Evolutionary conservation across 1,140 invertebrate species (phyloP).

Genomic region (Lithobius niger): DNA sequence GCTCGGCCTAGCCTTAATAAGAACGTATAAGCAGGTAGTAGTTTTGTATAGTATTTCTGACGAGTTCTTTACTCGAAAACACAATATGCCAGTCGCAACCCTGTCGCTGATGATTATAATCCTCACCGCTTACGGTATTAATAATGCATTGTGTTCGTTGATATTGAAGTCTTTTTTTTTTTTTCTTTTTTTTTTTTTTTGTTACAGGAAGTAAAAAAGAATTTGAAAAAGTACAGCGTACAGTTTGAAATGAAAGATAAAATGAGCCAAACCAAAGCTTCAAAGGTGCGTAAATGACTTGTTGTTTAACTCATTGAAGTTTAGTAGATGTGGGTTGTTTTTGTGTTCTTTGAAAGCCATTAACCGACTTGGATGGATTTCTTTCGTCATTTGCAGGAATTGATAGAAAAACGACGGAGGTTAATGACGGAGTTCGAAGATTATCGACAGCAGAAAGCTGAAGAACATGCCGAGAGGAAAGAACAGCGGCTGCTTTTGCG

Average conservation of each 20-base stretch:
- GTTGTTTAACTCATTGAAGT: no score
- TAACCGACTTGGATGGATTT: background rate
- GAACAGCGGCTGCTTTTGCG: constrained; percentile 64
- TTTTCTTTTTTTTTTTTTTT: no score
- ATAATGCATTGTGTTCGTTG: no score
- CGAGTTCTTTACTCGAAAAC: no score
- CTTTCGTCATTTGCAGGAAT: constrained; percentile 43
- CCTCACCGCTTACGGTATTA: no score
- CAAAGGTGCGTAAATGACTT: constrained; percentile 47
- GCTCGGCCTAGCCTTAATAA: no score
- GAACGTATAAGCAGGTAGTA: no score
- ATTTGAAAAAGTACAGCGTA: constrained; percentile 91
- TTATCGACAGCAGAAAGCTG: constrained; percentile 55
- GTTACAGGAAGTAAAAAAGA: constrained; percentile 90
- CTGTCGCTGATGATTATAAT: no score
- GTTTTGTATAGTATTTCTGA: no score
- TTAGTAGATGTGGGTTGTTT: background rate
- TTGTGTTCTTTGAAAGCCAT: background rate
- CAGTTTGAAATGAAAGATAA: constrained; percentile 95
- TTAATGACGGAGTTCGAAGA: constrained; percentile 78
- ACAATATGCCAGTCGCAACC: no score
- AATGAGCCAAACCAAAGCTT: constrained; percentile 79
- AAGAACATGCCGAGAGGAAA: constrained; percentile 62
- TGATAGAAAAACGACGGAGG: constrained; percentile 82
- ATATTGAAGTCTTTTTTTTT: no score